A percentile compares a stretch with the other conserved stretches of the same genome.
Conservation (phyloP, 2,797 vertebrate genomes). For the Lacerta bilineata region DNA sequence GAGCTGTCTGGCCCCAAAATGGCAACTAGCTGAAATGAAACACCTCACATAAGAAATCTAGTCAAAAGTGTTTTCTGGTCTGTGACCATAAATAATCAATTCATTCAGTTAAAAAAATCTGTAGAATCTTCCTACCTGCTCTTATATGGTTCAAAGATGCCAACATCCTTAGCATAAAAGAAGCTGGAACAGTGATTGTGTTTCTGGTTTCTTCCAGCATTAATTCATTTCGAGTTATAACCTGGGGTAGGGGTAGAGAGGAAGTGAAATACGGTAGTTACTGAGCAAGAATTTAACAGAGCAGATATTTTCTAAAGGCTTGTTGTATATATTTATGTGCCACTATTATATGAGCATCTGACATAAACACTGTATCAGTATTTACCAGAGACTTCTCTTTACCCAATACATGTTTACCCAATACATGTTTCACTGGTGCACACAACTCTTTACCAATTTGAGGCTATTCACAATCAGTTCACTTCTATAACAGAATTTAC, state of each 20-base stretch:
- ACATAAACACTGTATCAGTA: not conserved
- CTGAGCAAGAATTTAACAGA: not conserved
- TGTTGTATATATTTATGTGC: not conserved
- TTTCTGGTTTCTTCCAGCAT: conserved; percentile 99
- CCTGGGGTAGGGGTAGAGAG: conserved; percentile 76
- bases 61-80: not conserved
- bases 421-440: not conserved
- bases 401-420: not conserved
- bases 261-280: not conserved
- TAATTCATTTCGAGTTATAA: conserved; percentile 96
- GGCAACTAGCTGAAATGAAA: not conserved
- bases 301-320: not conserved
- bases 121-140: conserved; percentile 80
- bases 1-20: no score
- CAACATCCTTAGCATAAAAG: conserved; percentile 98
- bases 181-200: conserved; percentile 98
- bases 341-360: not conserved
- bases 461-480: not conserved
- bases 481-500: not conserved
- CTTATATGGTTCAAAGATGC: conserved; percentile 95
- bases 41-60: not conserved
- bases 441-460: conserved; percentile 17
- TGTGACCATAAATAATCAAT: no score
- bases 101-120: not conserved
- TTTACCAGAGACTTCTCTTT: not conserved